These are phyloP conservation scores for Drosophila ananassae DNA, from an alignment of 1,140 invertebrate genomes.

Conservation along the genomic window DNA sequence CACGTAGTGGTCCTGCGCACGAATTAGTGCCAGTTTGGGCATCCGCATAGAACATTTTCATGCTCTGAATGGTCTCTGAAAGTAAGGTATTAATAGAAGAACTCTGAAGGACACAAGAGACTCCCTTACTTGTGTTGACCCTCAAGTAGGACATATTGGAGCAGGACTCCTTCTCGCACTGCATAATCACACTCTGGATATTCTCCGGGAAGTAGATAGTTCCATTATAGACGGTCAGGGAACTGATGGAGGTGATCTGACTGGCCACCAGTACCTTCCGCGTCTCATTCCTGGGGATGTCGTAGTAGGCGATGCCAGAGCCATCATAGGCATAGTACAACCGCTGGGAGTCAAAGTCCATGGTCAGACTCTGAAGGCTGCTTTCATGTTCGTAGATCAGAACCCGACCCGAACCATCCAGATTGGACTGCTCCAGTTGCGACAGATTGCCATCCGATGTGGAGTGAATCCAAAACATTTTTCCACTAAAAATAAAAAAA, in stretches of 20 bases:
- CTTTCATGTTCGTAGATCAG: constrained; percentile 65
- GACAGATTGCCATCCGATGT: constrained; percentile 77
- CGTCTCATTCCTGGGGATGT: constrained; percentile 85
- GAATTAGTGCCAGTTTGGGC: constrained; percentile 86
- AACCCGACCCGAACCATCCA: constrained; percentile 86
- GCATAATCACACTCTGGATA: constrained; percentile 77
- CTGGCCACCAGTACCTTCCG: constrained; percentile 63
- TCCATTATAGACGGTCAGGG: constrained; percentile 81
- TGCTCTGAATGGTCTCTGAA: constrained; percentile 86
- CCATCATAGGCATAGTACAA: constrained; percentile 90
- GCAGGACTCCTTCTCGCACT: constrained; percentile 78
- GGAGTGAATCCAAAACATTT: constrained; percentile 87
- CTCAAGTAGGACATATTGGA: constrained; percentile 75
- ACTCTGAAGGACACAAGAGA: no score
- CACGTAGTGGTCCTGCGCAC: constrained; percentile 85
- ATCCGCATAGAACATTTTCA: constrained; percentile 89
- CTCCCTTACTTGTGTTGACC: constrained; percentile 86
- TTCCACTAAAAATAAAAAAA: constrained; percentile 85
- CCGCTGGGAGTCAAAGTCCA: constrained; percentile 87
- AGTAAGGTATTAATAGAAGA: background rate
- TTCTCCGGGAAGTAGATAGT: constrained; percentile 80
- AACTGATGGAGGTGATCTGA: constrained; percentile 70
- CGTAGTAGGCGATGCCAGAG: constrained; percentile 88
- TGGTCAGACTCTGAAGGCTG: constrained; percentile 85
- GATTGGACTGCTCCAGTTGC: constrained; percentile 87